Conservation (phyloP, 2,888 invertebrate species). For the Tachina lurida region DNA sequence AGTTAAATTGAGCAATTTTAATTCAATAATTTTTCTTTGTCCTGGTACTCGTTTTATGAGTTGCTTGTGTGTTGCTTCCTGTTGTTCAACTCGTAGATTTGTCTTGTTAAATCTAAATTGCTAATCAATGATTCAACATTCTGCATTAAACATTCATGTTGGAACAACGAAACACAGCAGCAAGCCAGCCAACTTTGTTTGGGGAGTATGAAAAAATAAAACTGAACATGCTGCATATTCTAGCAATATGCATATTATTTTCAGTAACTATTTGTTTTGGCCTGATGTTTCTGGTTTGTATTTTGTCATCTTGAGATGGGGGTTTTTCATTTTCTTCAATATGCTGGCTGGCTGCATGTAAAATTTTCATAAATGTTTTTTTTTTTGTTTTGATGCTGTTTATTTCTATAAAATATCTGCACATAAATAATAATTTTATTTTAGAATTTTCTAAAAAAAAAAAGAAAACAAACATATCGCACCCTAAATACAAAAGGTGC, state of each 20-base stretch:
- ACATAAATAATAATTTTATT: conserved; percentile 71
- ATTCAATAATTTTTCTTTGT: conserved; percentile 37
- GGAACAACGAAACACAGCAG: background rate
- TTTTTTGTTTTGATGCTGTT: conserved; percentile 56
- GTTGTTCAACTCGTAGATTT: conserved; percentile 60
- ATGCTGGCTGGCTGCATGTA: conserved; percentile 62
- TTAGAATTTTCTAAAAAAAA: conserved; percentile 43
- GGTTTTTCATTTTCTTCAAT: conserved; percentile 28
- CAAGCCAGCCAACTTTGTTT: conserved; percentile 3
- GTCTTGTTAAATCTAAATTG: conserved; percentile 69
- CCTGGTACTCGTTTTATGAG: conserved; percentile 11
- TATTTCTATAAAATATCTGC: conserved; percentile 49
- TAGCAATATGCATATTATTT: conserved; percentile 53
- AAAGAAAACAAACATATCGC: too few species aligned
- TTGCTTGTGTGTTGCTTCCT: conserved; percentile 36
- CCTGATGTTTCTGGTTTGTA: conserved; percentile 5
- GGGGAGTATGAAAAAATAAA: conserved; percentile 23
- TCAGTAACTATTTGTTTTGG: conserved; percentile 37
- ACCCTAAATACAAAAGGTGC: too few species aligned
- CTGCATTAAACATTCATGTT: conserved; percentile 46
- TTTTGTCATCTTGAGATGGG: conserved; percentile 51
- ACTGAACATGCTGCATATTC: conserved; percentile 16
- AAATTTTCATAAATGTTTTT: conserved; percentile 43
- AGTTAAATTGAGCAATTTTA: conserved; percentile 61
- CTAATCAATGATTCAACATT: conserved; percentile 68